A percentile compares a stretch with the other conserved stretches of the same genome.
Conservation (phyloP, 2,113 vertebrate species). For the Lutjanus erythropterus region DNA sequence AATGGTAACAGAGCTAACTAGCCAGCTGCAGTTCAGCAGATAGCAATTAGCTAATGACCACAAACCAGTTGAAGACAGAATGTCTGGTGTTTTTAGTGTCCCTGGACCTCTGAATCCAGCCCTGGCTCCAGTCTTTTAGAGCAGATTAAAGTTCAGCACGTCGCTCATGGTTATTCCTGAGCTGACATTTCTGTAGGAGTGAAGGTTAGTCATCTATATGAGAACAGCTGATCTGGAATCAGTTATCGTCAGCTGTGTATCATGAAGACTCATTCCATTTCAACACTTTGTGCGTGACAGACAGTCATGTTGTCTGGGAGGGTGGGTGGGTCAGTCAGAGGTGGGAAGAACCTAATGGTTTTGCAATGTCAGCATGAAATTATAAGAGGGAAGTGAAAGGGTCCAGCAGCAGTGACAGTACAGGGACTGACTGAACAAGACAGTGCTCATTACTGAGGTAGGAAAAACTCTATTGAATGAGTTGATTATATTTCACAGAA, state of each 20-base stretch:
- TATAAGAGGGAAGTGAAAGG: slow-evolving; percentile 62
- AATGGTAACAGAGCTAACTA: too few species aligned
- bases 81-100: neutral
- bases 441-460: slow-evolving; percentile 35
- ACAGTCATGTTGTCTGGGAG: neutral
- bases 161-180: accelerated
- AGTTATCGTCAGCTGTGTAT: neutral
- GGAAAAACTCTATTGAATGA: neutral
- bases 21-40: too few species aligned
- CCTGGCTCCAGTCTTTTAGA: neutral
- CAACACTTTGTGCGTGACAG: slow-evolving; percentile 3
- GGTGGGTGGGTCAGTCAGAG: neutral
- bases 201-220: neutral
- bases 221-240: neutral
- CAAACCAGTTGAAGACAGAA: too few species aligned
- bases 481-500: neutral
- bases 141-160: neutral
- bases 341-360: slow-evolving; percentile 1
- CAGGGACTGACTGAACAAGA: slow-evolving; percentile 12
- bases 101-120: neutral
- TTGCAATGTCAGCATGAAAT: neutral
- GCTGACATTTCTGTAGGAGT: neutral
- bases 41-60: too few species aligned
- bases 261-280: neutral
- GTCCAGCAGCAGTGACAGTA: neutral